A percentile compares a stretch with the other conserved stretches of the same genome.
Conservation (phyloP, 2,888 invertebrate genomes). For the Fragum whitleyi region DNA sequence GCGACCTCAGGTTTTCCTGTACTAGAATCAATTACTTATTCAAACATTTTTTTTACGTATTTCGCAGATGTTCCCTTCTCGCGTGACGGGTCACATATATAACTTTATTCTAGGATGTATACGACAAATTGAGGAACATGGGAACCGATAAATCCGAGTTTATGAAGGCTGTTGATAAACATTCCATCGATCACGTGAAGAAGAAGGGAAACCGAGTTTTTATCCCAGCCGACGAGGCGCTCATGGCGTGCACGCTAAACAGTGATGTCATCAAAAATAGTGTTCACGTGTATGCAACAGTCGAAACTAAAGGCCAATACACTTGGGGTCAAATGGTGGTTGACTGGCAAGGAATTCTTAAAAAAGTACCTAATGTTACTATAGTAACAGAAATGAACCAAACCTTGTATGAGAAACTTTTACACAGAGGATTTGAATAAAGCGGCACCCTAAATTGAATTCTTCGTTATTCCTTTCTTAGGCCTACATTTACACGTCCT, state of each 20-base stretch:
- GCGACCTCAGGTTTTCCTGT: too few species aligned
- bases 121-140: conserved; percentile 27
- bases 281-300: conserved; percentile 46
- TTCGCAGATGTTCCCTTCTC: too few species aligned
- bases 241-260: conserved; percentile 48
- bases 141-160: conserved; percentile 49
- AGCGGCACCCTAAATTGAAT: too few species aligned
- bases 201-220: background rate
- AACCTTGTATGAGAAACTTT: conserved; percentile 49
- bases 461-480: too few species aligned
- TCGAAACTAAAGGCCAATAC: conserved; percentile 52
- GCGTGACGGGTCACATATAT: too few species aligned
- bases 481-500: too few species aligned
- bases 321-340: conserved; percentile 64
- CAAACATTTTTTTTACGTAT: too few species aligned
- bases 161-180: conserved; percentile 41
- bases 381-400: conserved; percentile 56
- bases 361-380: conserved; percentile 49
- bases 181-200: conserved; percentile 5
- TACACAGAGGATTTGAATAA: conserved; percentile 29
- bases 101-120: conserved; percentile 39
- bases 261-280: conserved; percentile 50
- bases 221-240: conserved; percentile 49
- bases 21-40: too few species aligned
- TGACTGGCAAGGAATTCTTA: conserved; percentile 47